Evolutionary conservation across 1,140 invertebrate species (phyloP).

Genomic region (Monomorium pharaonis): DNA sequence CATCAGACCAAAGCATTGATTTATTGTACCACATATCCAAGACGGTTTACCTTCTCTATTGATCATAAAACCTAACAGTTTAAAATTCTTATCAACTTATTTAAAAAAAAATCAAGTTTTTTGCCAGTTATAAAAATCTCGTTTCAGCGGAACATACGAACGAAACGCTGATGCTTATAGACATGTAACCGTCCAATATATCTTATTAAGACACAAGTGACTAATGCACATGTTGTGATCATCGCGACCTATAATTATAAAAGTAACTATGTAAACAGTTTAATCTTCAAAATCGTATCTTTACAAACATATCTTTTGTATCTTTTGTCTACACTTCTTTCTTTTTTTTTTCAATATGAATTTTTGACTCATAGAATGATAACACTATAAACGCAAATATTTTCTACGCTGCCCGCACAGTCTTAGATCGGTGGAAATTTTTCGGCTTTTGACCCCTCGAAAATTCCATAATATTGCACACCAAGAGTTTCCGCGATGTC

Average conservation of each 20-base stretch:
- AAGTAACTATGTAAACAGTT: slow-evolving; percentile 25
- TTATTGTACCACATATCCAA: too few species aligned
- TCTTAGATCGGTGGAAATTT: slow-evolving; percentile 50
- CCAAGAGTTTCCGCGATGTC: slow-evolving; percentile 48
- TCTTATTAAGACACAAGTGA: slow-evolving; percentile 18
- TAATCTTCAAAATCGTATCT: slow-evolving; percentile 7
- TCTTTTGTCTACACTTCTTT: not conserved
- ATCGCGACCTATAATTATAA: not conserved
- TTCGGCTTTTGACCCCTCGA: not conserved
- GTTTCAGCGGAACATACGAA: not conserved
- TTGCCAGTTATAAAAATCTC: not conserved
- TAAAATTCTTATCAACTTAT: too few species aligned
- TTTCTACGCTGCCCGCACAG: slow-evolving; percentile 8
- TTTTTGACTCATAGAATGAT: not conserved
- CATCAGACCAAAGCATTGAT: too few species aligned
- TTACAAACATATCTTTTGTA: not conserved
- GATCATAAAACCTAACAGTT: too few species aligned
- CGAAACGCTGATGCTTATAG: not conserved
- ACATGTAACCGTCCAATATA: not conserved
- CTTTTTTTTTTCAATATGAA: not conserved
- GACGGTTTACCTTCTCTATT: too few species aligned
- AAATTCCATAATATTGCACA: slow-evolving; percentile 60
- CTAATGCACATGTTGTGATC: not conserved
- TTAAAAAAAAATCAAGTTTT: too few species aligned
- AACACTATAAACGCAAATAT: too few species aligned